Conservation (phyloP, 2,888 invertebrate genomes). For the Abrostola tripartita region DNA sequence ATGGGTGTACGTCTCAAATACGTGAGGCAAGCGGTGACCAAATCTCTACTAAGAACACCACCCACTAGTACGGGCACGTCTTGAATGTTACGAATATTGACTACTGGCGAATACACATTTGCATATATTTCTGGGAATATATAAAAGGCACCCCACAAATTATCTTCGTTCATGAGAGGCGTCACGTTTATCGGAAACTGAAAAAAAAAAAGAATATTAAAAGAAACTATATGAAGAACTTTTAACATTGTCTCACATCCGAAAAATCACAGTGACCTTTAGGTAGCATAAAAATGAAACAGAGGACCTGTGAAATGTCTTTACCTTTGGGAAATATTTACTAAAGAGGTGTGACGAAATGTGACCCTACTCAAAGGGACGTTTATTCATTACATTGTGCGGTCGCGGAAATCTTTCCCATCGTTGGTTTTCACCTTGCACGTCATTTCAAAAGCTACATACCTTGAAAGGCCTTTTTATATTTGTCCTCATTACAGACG, state of each 20-base stretch:
- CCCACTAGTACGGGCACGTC: constrained; percentile 74
- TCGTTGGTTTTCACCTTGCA: constrained; percentile 52
- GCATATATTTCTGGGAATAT: constrained; percentile 78
- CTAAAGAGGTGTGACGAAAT: constrained; percentile 61
- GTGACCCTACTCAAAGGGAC: constrained; percentile 63
- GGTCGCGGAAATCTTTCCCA: constrained; percentile 42
- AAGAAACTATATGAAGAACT: constrained; percentile 3
- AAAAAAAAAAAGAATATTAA: constrained; percentile 30
- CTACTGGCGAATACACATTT: constrained; percentile 75
- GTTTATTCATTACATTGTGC: constrained; percentile 61
- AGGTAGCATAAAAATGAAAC: constrained; percentile 54
- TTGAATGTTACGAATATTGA: constrained; percentile 64
- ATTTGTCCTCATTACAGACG: constrained; percentile 50
- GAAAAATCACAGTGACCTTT: constrained; percentile 51
- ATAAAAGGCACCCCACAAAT: constrained; percentile 83
- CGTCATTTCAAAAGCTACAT: constrained; percentile 53
- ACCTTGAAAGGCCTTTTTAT: constrained; percentile 49
- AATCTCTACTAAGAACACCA: constrained; percentile 85
- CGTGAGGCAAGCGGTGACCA: constrained; percentile 84
- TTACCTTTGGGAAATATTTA: constrained; percentile 60
- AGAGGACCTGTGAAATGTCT: constrained; percentile 56
- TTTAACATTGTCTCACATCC: constrained; percentile 13
- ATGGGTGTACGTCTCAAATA: constrained; percentile 87
- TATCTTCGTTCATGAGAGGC: constrained; percentile 76
- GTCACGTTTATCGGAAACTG: constrained; percentile 77